These are phyloP conservation scores for Cynopterus sphinx DNA, from an alignment of 2,797 vertebrate genomes.

Conservation along the genomic window DNA sequence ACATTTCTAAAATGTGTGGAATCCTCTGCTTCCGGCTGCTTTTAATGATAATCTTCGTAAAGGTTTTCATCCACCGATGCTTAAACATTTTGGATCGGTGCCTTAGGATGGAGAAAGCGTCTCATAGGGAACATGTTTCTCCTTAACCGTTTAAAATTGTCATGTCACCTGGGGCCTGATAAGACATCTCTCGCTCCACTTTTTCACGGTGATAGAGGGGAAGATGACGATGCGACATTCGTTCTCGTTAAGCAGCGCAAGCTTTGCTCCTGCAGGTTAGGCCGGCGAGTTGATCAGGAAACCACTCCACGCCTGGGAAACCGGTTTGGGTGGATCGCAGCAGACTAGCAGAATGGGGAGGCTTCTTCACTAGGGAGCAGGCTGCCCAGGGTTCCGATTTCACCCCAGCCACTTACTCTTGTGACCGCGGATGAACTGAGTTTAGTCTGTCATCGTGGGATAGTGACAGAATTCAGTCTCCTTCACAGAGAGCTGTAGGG, in stretches of 20 bases:
- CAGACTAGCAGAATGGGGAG: fast-evolving
- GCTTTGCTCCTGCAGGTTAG: neutral
- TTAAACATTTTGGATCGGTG: neutral
- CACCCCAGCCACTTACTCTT: neutral
- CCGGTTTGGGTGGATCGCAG: fast-evolving
- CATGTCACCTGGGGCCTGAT: neutral
- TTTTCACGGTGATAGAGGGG: neutral
- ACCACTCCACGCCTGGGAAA: neutral
- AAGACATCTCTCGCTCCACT: neutral
- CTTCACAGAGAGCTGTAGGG: neutral
- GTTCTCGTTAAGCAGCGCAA: neutral
- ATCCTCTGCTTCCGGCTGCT: neutral
- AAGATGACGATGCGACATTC: neutral
- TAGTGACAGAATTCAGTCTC: neutral
- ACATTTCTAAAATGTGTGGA: neutral
- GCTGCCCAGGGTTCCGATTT: neutral
- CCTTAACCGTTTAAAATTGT: neutral
- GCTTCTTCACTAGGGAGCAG: neutral
- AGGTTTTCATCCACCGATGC: neutral
- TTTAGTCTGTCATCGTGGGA: neutral
- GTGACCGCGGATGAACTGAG: neutral
- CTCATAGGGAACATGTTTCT: neutral
- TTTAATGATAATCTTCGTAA: neutral
- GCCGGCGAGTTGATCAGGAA: neutral
- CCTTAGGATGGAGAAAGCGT: neutral